Conservation (phyloP, 2,113 vertebrate genomes). For the Lonchura striata region DNA sequence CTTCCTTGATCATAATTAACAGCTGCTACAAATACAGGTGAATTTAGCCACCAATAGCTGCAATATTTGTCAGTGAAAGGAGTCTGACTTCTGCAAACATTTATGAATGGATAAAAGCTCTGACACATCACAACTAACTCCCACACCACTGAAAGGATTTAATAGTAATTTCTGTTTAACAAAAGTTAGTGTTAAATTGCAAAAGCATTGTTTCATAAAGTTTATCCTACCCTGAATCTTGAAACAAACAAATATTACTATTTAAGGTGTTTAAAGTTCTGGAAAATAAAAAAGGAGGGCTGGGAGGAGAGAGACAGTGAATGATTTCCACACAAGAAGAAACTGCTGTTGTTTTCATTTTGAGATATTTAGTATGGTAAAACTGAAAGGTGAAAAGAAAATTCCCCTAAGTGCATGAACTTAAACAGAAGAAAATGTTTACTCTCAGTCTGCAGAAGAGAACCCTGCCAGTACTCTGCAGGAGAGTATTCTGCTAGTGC, state of each 20-base stretch:
- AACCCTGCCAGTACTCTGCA: neutral
- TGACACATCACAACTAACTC: neutral
- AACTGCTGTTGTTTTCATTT: neutral
- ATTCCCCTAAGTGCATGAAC: neutral
- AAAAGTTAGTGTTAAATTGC: neutral
- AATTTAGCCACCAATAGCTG: neutral
- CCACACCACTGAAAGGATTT: neutral
- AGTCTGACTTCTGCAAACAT: neutral
- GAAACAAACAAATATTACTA: neutral
- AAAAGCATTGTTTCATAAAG: neutral
- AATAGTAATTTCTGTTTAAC: neutral
- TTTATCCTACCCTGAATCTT: neutral
- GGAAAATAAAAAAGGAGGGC: neutral
- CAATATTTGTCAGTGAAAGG: neutral
- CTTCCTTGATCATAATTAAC: neutral
- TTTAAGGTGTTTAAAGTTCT: neutral
- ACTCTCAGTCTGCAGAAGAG: neutral
- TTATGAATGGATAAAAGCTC: neutral
- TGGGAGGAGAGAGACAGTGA: accelerated
- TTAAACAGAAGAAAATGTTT: neutral
- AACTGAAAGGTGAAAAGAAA: neutral
- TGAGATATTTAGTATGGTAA: neutral
- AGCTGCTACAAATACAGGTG: neutral
- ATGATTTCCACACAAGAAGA: neutral
- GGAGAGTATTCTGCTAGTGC: neutral